These are phyloP conservation scores for Agapostemon virescens DNA, from an alignment of 2,888 invertebrate genomes.

Conservation along the genomic window DNA sequence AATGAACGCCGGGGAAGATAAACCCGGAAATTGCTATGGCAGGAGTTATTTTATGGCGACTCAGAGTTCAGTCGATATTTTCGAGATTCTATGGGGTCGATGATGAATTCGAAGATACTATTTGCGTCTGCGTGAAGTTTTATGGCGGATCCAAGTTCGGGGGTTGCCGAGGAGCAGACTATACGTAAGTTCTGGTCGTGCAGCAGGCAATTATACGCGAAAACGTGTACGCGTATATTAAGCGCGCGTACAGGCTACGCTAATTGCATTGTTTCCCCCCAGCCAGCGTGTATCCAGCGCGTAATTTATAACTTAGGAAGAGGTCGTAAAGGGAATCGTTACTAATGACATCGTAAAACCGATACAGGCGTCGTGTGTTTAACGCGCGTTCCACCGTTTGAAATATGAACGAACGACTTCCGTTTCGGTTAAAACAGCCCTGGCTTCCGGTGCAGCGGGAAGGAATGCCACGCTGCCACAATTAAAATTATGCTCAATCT, in stretches of 20 bases:
- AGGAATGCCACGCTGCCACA: slow-evolving; percentile 21
- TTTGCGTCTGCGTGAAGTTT: not conserved
- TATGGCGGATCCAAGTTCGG: slow-evolving; percentile 30
- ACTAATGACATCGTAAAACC: slow-evolving; percentile 68
- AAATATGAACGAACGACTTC: slow-evolving; percentile 45
- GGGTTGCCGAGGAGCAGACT: slow-evolving; percentile 44
- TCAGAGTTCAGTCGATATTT: not conserved
- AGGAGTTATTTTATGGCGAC: not conserved
- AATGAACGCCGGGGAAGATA: not conserved
- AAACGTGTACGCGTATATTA: slow-evolving; percentile 44
- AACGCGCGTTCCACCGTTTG: slow-evolving; percentile 48
- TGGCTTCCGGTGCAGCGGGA: not conserved
- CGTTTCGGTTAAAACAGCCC: slow-evolving; percentile 33
- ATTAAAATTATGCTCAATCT: slow-evolving; percentile 47
- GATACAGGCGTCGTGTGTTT: slow-evolving; percentile 55
- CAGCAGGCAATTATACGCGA: slow-evolving; percentile 60
- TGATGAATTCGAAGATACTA: slow-evolving; percentile 11
- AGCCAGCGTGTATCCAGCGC: slow-evolving; percentile 38
- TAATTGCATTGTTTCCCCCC: slow-evolving; percentile 65
- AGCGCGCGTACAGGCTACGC: slow-evolving; percentile 55
- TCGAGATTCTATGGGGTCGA: not conserved
- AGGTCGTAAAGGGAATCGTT: slow-evolving; percentile 67
- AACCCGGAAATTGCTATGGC: not conserved
- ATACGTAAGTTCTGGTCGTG: slow-evolving; percentile 60
- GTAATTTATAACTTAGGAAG: slow-evolving; percentile 68